phyloP scores from a whole-genome alignment of 2,797 vertebrate genomes.

The Natrix natrix region DNA sequence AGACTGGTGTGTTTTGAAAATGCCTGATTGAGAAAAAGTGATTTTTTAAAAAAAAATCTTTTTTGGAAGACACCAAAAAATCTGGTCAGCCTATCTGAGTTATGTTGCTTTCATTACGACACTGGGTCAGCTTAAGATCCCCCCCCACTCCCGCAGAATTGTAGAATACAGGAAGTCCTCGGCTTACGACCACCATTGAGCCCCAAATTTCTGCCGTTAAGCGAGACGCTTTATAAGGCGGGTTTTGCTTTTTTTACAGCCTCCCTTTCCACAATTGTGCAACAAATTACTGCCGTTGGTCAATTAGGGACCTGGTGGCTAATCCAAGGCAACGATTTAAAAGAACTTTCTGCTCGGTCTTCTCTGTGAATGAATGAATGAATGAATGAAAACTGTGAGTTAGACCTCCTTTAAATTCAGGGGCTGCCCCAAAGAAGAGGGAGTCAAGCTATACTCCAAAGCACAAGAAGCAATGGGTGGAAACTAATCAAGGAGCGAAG shows the following conservation, averaged over 20 bases:
- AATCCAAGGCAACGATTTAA: too few relatives aligned
- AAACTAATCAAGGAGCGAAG: too few relatives aligned
- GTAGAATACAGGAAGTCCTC: background rate
- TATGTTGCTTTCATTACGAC: background rate
- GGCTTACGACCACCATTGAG: too few relatives aligned
- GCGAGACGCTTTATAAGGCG: too few relatives aligned
- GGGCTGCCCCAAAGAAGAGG: too few relatives aligned
- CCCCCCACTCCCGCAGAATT: background rate
- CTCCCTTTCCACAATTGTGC: too few relatives aligned
- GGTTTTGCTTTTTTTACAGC: rapidly evolving
- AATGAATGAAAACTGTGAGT: background rate
- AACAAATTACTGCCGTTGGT: too few relatives aligned
- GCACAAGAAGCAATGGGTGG: too few relatives aligned
- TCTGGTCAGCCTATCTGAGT: background rate
- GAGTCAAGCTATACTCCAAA: too few relatives aligned
- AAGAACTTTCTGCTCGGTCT: background rate
- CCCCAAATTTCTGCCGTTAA: too few relatives aligned
- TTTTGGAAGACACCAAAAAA: background rate
- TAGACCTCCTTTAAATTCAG: background rate
- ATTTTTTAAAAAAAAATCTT: background rate
- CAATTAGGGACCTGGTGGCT: too few relatives aligned
- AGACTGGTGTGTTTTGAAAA: background rate
- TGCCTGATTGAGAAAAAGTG: background rate
- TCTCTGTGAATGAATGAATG: background rate
- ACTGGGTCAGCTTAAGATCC: background rate